Evolutionary conservation across 2,113 vertebrate genomes (phyloP).

Genomic region (Sphaerodactylus townsendi): DNA sequence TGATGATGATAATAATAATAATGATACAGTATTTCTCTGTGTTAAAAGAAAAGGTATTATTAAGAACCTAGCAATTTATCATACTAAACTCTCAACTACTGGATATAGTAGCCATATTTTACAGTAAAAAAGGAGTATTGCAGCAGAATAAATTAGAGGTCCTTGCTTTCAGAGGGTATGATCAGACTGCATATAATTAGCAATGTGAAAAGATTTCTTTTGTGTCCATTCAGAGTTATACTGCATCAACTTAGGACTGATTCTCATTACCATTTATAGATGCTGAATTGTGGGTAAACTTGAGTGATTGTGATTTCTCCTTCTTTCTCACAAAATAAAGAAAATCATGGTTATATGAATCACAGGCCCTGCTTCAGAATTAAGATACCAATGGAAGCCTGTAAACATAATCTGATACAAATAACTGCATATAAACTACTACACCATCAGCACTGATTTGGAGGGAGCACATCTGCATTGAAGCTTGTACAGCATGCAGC

Average conservation of each 20-base stretch:
- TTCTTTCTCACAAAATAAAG: background rate
- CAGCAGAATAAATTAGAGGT: conserved; percentile 36
- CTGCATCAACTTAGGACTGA: background rate
- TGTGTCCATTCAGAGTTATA: background rate
- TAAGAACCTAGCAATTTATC: conserved; percentile 49
- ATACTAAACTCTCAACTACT: conserved; percentile 39
- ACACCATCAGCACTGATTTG: too few species aligned
- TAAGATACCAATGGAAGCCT: too few species aligned
- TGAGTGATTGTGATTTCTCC: background rate
- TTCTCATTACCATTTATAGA: background rate
- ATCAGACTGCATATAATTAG: conserved; percentile 16
- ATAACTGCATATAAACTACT: too few species aligned
- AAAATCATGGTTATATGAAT: background rate
- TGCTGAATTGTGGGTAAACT: background rate
- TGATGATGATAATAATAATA: conserved; percentile 34
- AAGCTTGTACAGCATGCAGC: too few species aligned
- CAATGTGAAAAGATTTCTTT: background rate
- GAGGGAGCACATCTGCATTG: too few species aligned
- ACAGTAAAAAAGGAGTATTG: conserved; percentile 30
- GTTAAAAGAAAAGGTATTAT: conserved; percentile 46
- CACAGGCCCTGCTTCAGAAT: background rate
- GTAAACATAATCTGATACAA: too few species aligned
- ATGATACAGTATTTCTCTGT: conserved; percentile 24
- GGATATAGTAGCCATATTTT: conserved; percentile 35
- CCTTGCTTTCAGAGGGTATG: conserved; percentile 36